These are phyloP conservation scores for Shinisaurus crocodilurus DNA, from an alignment of 2,113 vertebrate genomes.

Conservation along the genomic window DNA sequence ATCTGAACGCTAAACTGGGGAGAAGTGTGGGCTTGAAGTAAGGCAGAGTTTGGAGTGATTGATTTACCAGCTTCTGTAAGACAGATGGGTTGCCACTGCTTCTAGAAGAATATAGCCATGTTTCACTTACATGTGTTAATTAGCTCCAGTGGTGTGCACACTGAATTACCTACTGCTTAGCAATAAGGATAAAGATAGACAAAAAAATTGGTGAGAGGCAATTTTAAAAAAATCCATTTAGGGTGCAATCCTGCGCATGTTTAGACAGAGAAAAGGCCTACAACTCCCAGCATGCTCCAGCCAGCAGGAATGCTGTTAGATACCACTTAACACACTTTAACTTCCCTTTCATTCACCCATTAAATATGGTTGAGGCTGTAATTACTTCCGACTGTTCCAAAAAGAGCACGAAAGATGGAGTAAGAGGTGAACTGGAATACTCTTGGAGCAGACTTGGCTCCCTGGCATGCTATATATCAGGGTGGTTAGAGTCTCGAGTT, in stretches of 20 bases:
- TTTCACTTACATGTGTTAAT: background rate
- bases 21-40: constrained; percentile 15
- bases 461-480: background rate
- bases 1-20: constrained; percentile 21
- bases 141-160: background rate
- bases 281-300: no score
- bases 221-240: background rate
- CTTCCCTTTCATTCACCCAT: background rate
- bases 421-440: background rate
- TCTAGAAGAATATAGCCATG: background rate
- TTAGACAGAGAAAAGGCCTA: no score
- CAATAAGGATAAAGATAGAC: background rate
- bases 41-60: background rate
- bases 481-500: background rate
- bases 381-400: background rate
- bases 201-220: background rate
- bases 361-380: background rate
- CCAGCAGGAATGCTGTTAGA: no score
- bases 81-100: background rate
- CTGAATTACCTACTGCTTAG: background rate
- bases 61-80: background rate
- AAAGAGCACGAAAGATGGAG: background rate
- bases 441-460: background rate
- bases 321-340: background rate
- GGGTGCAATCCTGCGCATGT: no score